A percentile compares a stretch with the other conserved stretches of the same genome.
These are phyloP conservation scores for Engraulis encrasicolus DNA, from an alignment of 2,113 vertebrate genomes.

Conservation along the genomic window DNA sequence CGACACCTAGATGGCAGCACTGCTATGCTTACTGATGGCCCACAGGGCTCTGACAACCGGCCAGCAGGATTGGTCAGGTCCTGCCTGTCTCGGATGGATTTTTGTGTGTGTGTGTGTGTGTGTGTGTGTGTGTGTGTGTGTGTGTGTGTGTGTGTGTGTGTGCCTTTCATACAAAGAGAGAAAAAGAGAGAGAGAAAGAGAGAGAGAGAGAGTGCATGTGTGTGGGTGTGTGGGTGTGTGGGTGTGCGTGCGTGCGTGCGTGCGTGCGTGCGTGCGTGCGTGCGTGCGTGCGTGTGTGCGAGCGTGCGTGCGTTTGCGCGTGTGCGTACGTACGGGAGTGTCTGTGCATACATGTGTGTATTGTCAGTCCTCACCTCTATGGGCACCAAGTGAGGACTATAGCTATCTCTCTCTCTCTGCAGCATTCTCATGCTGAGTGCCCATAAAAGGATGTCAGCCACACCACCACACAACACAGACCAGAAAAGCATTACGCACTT, in stretches of 20 bases:
- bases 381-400: background rate
- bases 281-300: constrained; percentile 21
- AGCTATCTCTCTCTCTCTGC: too few species aligned
- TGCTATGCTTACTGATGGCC: background rate
- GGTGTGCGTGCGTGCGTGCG: constrained; percentile 1
- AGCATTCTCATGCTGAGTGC: background rate
- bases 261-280: constrained; percentile 15
- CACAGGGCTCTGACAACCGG: background rate
- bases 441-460: background rate
- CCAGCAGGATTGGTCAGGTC: background rate
- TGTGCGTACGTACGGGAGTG: too few species aligned
- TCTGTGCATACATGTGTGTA: too few species aligned
- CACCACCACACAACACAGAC: background rate
- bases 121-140: constrained; percentile 22
- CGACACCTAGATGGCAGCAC: constrained; percentile 7
- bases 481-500: background rate
- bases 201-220: background rate
- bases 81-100: background rate
- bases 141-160: constrained; percentile 22
- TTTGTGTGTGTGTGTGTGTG: constrained; percentile 27
- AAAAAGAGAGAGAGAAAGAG: background rate
- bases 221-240: constrained; percentile 11
- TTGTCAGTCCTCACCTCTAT: too few species aligned
- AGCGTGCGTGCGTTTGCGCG: background rate
- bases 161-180: background rate